A percentile compares a stretch with the other conserved stretches of the same genome.
Evolutionary conservation across 2,797 vertebrate genomes (phyloP).

Genomic region (Morelia viridis): DNA sequence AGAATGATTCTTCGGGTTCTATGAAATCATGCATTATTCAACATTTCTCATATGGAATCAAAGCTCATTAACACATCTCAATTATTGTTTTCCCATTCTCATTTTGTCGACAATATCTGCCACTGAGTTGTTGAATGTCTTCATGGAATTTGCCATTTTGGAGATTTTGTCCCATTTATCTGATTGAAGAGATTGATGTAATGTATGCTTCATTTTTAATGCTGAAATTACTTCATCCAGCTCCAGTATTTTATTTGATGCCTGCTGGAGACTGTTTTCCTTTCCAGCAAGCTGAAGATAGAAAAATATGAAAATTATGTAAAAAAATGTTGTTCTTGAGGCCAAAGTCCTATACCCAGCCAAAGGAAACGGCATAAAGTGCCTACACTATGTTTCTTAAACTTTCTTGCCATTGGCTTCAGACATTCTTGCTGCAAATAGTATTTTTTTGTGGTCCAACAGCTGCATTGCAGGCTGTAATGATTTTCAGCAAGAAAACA

Average conservation of each 20-base stretch:
- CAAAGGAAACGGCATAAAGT: neutral
- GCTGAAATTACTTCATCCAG: conserved; percentile 51
- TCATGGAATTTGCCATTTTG: conserved; percentile 23
- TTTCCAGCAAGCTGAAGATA: conserved; percentile 46
- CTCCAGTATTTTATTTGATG: conserved; percentile 46
- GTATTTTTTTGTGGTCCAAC: neutral
- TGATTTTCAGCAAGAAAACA: neutral
- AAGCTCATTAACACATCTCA: neutral
- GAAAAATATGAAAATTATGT: conserved; percentile 17
- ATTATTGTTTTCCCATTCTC: conserved; percentile 16
- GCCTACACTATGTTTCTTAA: neutral
- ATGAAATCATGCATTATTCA: neutral
- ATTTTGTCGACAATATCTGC: neutral
- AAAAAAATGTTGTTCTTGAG: neutral
- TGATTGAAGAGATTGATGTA: conserved; percentile 41
- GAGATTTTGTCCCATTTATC: conserved; percentile 51
- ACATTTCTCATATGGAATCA: neutral
- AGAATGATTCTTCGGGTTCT: neutral
- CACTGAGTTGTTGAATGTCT: conserved; percentile 31
- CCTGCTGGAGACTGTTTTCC: conserved; percentile 48
- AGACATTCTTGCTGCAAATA: neutral
- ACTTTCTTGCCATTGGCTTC: neutral
- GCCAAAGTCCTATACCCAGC: neutral
- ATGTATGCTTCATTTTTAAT: conserved; percentile 52
- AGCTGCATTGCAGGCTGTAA: neutral